These are phyloP conservation scores for Laticauda laticaudata DNA, from an alignment of 2,113 vertebrate species.

Conservation along the genomic window DNA sequence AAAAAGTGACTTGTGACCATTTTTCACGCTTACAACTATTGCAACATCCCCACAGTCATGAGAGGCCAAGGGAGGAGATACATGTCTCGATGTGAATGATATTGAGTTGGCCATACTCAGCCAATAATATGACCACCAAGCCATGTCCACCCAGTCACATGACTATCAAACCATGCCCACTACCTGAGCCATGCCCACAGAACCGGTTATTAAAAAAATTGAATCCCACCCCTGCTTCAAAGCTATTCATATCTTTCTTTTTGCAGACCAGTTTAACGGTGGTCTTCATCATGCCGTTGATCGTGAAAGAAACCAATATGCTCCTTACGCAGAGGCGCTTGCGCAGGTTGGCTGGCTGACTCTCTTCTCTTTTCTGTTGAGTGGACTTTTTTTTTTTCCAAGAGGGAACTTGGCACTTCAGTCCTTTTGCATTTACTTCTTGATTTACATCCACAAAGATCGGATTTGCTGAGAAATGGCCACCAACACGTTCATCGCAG, in stretches of 20 bases:
- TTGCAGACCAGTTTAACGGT: conserved; percentile 84
- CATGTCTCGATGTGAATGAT: no score
- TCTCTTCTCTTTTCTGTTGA: not conserved
- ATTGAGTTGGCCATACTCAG: no score
- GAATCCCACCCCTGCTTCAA: no score
- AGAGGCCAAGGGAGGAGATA: no score
- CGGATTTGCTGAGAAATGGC: not conserved
- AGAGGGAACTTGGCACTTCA: not conserved
- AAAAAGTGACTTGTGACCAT: no score
- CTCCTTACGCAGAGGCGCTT: conserved; percentile 71
- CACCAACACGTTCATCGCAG: not conserved
- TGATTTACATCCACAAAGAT: not conserved
- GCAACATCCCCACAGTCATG: no score
- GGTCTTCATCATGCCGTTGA: conserved; percentile 84
- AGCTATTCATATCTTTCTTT: conserved; percentile 21
- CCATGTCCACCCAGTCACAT: no score
- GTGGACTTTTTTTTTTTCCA: not conserved
- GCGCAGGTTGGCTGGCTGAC: conserved; percentile 60
- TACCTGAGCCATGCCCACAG: no score
- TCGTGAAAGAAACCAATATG: conserved; percentile 74
- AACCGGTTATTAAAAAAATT: no score
- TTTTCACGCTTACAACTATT: no score
- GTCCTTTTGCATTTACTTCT: not conserved
- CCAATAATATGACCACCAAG: no score
- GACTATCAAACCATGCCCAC: no score